Base-by-base conservation (phyloP, 2,888 invertebrate genomes). In the Acanthococcus lagerstroemiae region DNA sequence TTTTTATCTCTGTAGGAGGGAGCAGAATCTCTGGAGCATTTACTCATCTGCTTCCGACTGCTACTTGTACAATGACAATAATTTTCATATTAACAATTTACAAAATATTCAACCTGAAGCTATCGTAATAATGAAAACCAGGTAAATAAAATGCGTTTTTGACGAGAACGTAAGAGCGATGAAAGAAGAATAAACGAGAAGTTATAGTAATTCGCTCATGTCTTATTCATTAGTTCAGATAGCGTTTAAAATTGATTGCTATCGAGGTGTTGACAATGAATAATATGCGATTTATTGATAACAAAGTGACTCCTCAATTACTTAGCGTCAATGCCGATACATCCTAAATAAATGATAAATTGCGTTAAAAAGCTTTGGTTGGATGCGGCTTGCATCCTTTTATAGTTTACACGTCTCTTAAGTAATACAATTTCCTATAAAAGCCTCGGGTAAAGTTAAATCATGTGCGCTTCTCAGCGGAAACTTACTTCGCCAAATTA, bases 401-500 rank as follows among this genome's bases (percentile, higher is more conserved):
- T n/a, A n/a, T n/a, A n/a, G n/a, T n/a, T 55, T 27, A 55, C 27
- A 27, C 9, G 55, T 26, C 27, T 55, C 27, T 55, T n/a, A 27
- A 17, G 25, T 55, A 56, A 56, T 56, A 56, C 56, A 56, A 56
- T 56, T 56, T 56, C 37, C 56, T 37, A 12, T 25, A 25, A 37
- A 25, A 25, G n/a, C 25, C 25, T 19, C 21, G 4, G 22, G 3
- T 15, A 17, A 9, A 56, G 56, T 21, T 56, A 37, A 30, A 56
- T 30, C 37, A 56, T 30, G 56, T 56, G 56, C 26, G 30, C 15
- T 30, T 30, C 22, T 30, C 22, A 55, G 37, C 56, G 6, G 19
- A 56, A 56, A 30, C 30, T 26, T 56, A 56, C 56, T 56, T 37
- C 30, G 22, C 56, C 37, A 56, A 56, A 56, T 56, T 56, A 17